Evolutionary conservation across 2,888 invertebrate species (phyloP), one percentile per base, ranked within the genome.

Genomic region (Athalia cordata): DNA sequence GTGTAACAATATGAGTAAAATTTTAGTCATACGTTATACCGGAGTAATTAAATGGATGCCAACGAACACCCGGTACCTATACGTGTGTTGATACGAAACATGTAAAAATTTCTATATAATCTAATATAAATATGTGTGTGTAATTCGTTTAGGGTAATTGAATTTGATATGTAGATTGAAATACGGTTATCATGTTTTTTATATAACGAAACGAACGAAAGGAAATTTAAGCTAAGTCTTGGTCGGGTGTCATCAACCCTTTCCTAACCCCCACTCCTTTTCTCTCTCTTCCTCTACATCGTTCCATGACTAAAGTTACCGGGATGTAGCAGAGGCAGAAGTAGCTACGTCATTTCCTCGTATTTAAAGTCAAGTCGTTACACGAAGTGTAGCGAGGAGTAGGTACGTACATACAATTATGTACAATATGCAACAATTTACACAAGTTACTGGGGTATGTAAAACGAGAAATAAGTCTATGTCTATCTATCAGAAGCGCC

Each of bases 1-100:
- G 29, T 29, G 2, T 29, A 29, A 29, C 29, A 29, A 29, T 29
- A 29, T 29, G 29, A 29, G 29, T 29, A 29, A 29, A 29, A 29
- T 29, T 29, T 29, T 29, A 29, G 29, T 2, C 45, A 9, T 61
- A 3, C 3, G 13, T 4, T 61, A 15, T 61, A 4, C n/a, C 7
- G 29, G 11, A 5, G 9, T 45, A 72, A 72, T 72, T 72, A 72
- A 72, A 72, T 59, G 72, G 72, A 72, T 72, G 57, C 72, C 72
- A 57, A 72, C 8, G 29, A 29, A 29, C 29, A 29, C 29, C 29
- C 29, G 29, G 29, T 29, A 29, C 29, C 29, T 29, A 2, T 29
- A 29, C 29, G 29, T 29, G 29, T 29, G 29, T 29, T 29, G 29
- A 0, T 29, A 29, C 29, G 2, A 29, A 29, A 29, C 29, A 2